Conservation (phyloP, 2,797 vertebrate species). For the Clarias pachynema region DNA sequence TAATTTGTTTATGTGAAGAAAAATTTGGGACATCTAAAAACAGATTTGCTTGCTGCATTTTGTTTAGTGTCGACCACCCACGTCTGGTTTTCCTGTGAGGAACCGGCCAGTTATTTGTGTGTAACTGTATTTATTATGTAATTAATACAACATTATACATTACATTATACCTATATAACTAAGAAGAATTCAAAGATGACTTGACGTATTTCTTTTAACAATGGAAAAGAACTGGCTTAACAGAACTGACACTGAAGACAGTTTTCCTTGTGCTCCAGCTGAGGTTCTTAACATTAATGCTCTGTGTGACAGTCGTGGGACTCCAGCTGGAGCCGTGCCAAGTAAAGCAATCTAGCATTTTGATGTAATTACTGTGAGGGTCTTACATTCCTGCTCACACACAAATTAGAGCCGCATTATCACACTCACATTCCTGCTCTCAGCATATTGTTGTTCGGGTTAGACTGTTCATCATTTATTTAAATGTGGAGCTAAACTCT, state of each 20-base stretch:
- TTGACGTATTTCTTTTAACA: background rate
- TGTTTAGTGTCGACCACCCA: background rate
- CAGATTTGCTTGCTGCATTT: background rate
- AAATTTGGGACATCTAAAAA: background rate
- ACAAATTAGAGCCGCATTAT: constrained; percentile 4
- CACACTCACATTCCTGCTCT: background rate
- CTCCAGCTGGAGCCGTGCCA: background rate
- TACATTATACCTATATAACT: background rate
- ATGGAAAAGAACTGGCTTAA: background rate
- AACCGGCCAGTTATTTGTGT: background rate
- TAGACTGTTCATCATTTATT: background rate
- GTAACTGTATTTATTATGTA: background rate
- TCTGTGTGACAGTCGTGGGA: background rate
- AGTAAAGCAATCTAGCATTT: constrained; percentile 7
- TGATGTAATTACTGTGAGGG: background rate
- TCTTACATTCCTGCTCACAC: constrained; percentile 14
- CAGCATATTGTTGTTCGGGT: background rate
- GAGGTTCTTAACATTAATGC: background rate
- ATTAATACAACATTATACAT: background rate
- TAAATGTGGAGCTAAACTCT: background rate
- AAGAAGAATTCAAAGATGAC: background rate
- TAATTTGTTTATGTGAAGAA: background rate
- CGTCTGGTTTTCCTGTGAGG: background rate
- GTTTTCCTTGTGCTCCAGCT: background rate
- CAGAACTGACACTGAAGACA: background rate